Base-by-base conservation (phyloP, 2,113 vertebrate species). In the Lampris incognitus region DNA sequence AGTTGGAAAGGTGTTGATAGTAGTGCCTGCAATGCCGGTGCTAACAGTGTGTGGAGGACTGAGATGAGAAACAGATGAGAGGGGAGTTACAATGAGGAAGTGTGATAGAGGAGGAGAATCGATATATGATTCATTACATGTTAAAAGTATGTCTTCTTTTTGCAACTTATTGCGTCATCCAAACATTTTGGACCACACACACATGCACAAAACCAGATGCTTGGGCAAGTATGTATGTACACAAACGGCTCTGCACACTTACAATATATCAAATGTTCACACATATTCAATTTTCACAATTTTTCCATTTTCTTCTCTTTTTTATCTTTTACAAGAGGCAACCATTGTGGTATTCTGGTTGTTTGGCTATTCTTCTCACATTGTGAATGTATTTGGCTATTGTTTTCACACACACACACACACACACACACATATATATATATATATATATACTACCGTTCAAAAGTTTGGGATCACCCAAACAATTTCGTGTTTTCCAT, bases 1-100 rank as follows among this genome's bases (percentile, higher is more conserved):
- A 80, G 71, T 58, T 38, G 64, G 67, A 63, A 61, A 85, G 82
- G 76, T 85, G 73, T 49, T 88, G 82, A 90, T 90, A 81, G 83
- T 58, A 80, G 83, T 85, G 78, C 82, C 13, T 0, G 54, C 36
- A 49, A 36, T 3, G 24, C 48, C 36, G 24, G 10, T 40, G 36
- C 46, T 65, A 65, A 65, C 63, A 65, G 10, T 8, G 24, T 37
- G 39, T 39, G 58, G 39, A 11, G 1, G 58, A 40, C 24, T 24
- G 24, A 24, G 24, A 65, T 74, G 66, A 5, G 46, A 6, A 2
- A 37, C 38, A 13, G 49, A 52, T 1, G 46, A 66, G 13, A 39
- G 67, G 10, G 38, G 10, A 36, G 38, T 10, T 39, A 11, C 13
- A 13, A 24, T 42, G 52, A 11, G 13, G 8, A 8, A 8, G 24